Evolutionary conservation across 1,140 invertebrate species (phyloP).

Genomic region (Camponotus floridanus): DNA sequence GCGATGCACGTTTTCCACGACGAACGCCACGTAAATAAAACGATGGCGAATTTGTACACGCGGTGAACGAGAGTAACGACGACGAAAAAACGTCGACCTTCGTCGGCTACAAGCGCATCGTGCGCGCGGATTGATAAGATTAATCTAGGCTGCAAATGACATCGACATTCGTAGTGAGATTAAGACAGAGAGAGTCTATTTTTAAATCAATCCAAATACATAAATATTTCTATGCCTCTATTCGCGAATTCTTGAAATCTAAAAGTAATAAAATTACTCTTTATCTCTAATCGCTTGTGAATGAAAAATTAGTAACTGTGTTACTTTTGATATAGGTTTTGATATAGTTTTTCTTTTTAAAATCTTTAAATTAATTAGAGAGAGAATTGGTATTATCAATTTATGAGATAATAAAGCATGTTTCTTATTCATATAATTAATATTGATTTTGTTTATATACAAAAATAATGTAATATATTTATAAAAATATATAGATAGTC

Average conservation of each 20-base stretch:
- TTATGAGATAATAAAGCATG: background rate
- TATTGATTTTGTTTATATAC: background rate
- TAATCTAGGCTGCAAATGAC: slow-evolving; percentile 18
- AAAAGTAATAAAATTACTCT: background rate
- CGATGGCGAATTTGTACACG: slow-evolving; percentile 39
- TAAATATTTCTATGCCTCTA: background rate
- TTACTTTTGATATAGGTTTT: no score
- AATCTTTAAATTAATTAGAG: background rate
- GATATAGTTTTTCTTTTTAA: background rate
- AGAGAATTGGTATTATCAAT: background rate
- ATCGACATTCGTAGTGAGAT: background rate
- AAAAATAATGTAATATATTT: no score
- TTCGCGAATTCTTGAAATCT: background rate
- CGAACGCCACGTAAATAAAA: slow-evolving; percentile 58
- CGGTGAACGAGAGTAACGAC: slow-evolving; percentile 4
- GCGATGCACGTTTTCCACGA: slow-evolving; percentile 54
- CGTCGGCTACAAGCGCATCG: background rate
- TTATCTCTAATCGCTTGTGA: background rate
- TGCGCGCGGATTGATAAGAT: slow-evolving; percentile 3
- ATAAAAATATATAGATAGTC: no score
- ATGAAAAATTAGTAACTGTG: background rate
- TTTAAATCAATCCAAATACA: background rate
- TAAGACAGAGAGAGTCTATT: background rate
- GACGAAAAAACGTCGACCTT: slow-evolving; percentile 15
- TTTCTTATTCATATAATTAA: background rate